Percentiles rank a stretch among this genome's conserved stretches.
phyloP scores from a whole-genome alignment of 2,888 invertebrate species.

The Andrena bicolor region DNA sequence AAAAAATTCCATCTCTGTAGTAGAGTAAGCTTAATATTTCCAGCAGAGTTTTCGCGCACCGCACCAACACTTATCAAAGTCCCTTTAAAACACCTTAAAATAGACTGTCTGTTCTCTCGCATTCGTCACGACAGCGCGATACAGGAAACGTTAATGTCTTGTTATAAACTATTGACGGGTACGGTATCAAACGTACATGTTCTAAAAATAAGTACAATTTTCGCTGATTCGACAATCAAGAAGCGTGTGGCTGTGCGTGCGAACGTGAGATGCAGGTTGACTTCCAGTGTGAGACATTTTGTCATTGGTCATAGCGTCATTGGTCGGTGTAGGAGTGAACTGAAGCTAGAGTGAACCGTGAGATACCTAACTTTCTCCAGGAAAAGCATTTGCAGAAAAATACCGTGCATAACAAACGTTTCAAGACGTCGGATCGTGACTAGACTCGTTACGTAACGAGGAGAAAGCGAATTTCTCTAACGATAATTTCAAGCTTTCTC shows the following conservation, averaged over 20 bases:
- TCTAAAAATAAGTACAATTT: constrained; percentile 35
- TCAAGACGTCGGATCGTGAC: constrained; percentile 38
- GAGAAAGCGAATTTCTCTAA: constrained; percentile 63
- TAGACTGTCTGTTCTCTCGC: background rate
- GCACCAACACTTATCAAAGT: background rate
- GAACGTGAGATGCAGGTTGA: constrained; percentile 35
- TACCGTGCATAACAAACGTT: constrained; percentile 47
- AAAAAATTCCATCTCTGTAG: no score
- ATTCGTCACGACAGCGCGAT: background rate
- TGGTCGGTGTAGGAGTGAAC: background rate
- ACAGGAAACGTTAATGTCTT: constrained; percentile 3
- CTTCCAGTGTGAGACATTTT: background rate
- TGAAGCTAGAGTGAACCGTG: background rate
- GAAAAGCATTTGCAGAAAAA: constrained; percentile 53
- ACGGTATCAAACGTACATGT: background rate
- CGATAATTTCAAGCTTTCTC: constrained; percentile 44
- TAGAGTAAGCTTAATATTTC: constrained; percentile 12
- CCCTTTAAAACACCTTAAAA: background rate
- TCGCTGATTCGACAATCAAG: constrained; percentile 21
- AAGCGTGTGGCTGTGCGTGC: constrained; percentile 21
- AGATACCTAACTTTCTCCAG: constrained; percentile 59
- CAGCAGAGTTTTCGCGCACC: background rate
- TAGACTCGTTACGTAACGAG: constrained; percentile 51
- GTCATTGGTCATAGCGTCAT: background rate
- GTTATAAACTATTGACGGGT: background rate